A percentile compares a stretch with the other conserved stretches of the same genome.
These are phyloP conservation scores for Drosophila limbata DNA, from an alignment of 2,888 invertebrate genomes.

Conservation along the genomic window DNA sequence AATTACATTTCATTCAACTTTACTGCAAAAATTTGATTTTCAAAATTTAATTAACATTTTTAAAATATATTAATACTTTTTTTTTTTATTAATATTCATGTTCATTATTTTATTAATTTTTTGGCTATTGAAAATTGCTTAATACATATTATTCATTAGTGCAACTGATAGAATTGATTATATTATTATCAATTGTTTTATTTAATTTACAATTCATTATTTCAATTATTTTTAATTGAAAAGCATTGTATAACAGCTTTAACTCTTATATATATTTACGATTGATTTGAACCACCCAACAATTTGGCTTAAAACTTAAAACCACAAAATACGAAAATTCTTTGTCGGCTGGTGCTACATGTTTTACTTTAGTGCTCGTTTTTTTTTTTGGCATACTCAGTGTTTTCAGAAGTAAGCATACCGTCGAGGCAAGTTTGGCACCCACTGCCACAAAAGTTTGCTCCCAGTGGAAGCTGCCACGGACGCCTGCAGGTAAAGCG, in stretches of 20 bases:
- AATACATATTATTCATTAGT: no score
- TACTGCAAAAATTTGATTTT: no score
- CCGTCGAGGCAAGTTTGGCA: slow-evolving; percentile 27
- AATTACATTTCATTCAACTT: no score
- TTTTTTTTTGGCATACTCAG: slow-evolving; percentile 8
- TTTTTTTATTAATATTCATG: no score
- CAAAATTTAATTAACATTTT: no score
- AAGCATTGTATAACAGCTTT: neutral
- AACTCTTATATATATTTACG: neutral
- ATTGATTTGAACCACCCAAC: slow-evolving; percentile 28
- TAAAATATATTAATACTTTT: no score
- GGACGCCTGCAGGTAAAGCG: slow-evolving; percentile 61
- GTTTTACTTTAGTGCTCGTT: slow-evolving; percentile 8
- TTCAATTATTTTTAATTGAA: neutral
- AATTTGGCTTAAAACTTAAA: slow-evolving; percentile 17
- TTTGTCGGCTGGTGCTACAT: slow-evolving; percentile 11
- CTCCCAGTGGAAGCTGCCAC: slow-evolving; percentile 28
- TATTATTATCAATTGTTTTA: no score
- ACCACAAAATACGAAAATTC: slow-evolving; percentile 10
- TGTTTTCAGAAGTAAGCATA: slow-evolving; percentile 10
- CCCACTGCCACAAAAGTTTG: slow-evolving; percentile 34
- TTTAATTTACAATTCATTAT: neutral
- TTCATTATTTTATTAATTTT: no score
- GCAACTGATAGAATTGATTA: no score
- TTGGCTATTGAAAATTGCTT: no score